Conservation (phyloP, 2,888 invertebrate species). For the Eumerus sabulonum region DNA sequence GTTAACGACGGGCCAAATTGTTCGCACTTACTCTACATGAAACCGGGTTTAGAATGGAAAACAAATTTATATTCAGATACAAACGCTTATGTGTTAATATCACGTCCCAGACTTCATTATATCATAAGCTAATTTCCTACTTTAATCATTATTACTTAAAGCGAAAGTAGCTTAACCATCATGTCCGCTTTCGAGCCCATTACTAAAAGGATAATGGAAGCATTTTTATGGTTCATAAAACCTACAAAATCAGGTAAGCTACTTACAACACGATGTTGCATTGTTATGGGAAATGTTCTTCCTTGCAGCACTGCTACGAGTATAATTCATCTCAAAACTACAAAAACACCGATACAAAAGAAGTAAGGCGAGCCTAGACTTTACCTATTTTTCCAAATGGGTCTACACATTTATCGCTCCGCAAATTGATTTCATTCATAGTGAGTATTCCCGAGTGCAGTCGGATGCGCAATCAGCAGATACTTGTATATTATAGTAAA, state of each 20-base stretch:
- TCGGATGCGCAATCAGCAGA: too few species aligned
- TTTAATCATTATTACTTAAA: too few species aligned
- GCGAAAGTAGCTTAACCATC: too few species aligned
- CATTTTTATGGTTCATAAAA: constrained; percentile 54
- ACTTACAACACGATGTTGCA: constrained; percentile 27
- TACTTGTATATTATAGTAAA: too few species aligned
- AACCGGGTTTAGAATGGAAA: too few species aligned
- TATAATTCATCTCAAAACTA: neutral
- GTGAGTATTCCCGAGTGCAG: too few species aligned
- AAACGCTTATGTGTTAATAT: too few species aligned
- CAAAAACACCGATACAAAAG: constrained; percentile 16
- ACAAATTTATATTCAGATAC: too few species aligned
- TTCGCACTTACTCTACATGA: too few species aligned
- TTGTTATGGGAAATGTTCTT: constrained; percentile 34
- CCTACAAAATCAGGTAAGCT: constrained; percentile 25
- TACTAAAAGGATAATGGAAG: constrained; percentile 19
- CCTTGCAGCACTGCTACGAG: constrained; percentile 28
- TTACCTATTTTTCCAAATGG: constrained; percentile 26
- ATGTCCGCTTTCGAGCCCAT: neutral
- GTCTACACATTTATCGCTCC: constrained; percentile 30
- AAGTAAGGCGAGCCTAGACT: constrained; percentile 6
- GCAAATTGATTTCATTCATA: constrained; percentile 26
- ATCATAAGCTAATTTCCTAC: too few species aligned
- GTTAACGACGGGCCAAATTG: too few species aligned
- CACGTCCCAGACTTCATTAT: too few species aligned